Base-by-base conservation (phyloP, 2,888 invertebrate species). In the Ophion obscuratus region DNA sequence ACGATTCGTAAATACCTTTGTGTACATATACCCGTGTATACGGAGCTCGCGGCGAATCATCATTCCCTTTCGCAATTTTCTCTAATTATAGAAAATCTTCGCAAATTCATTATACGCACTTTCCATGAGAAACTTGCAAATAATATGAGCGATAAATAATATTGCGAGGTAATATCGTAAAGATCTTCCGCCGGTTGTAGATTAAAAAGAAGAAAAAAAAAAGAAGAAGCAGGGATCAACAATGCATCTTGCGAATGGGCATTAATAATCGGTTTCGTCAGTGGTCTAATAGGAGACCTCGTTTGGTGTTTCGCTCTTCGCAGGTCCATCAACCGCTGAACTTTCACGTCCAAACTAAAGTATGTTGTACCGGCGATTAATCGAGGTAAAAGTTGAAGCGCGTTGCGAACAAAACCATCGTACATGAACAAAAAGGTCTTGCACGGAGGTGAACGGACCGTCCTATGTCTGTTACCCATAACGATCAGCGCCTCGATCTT, bases 271-370 rank as follows among this genome's bases (percentile, higher is more conserved):
- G 75, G 75, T 27, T 75, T 53, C 61, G 62, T 14, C 47, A 75
- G 75, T 75, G n/a, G 14, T 64, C 64, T 36, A 66, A 66, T 66
- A 66, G 76, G 27, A 66, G 27, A 66, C 71, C 59, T 75, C 71
- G 62, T 57, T 76, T 27, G 68, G 53, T 40, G 47, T 70, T 79
- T 79, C 47, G 79, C 64, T 68, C 44, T 40, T 70, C 53, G 53
- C 61, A 70, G 75, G 53, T 68, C 27, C 62, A 66, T 57, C 31
- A 71, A 79, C 31, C 40, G 53, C 64, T 75, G n/a, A 76, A 84
- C 84, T 84, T 84, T 80, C 84, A 68, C 80, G 80, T 80, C 64
- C 64, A 71, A 73, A 80, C 57, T 75, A 67, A 74, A 74, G 64
- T 61, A 64, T 36, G 36, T 1, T 77, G 47, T 64, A 78, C 68